Evolutionary conservation across 2,888 invertebrate species (phyloP).

Genomic region (Chromoteleia sp.): DNA sequence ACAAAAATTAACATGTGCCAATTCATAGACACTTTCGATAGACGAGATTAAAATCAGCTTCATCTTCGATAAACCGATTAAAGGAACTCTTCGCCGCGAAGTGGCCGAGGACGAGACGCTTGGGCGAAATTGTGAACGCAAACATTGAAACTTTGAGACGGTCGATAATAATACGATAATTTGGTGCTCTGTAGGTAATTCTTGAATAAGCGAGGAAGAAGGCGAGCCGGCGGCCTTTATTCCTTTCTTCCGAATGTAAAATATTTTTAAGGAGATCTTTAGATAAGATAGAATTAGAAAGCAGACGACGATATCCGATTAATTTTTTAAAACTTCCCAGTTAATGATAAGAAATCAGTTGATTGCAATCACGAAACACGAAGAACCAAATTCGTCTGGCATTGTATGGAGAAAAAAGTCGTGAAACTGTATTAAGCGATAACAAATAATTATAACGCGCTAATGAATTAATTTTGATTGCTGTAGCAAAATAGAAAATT

Average conservation of each 20-base stretch:
- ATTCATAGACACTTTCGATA: constrained; percentile 34
- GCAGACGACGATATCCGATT: not conserved
- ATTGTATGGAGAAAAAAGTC: not conserved
- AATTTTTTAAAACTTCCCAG: constrained; percentile 1
- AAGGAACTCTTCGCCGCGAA: constrained; percentile 2
- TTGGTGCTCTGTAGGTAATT: constrained; percentile 77
- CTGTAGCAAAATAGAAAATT: too few relatives aligned
- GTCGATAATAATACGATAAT: constrained; percentile 61
- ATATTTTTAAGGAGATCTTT: constrained; percentile 39
- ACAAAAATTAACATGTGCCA: constrained; percentile 48
- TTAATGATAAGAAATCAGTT: not conserved
- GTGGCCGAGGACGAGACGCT: constrained; percentile 20
- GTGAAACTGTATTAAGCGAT: not conserved
- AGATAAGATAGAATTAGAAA: constrained; percentile 5
- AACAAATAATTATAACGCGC: too few relatives aligned
- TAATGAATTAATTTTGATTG: too few relatives aligned
- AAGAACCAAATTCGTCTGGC: not conserved
- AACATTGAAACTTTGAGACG: constrained; percentile 26
- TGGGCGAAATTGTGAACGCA: constrained; percentile 23
- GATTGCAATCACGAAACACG: too few relatives aligned
- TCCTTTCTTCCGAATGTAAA: constrained; percentile 42
- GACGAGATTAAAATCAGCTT: constrained; percentile 38
- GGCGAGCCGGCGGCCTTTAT: not conserved
- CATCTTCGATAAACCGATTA: constrained; percentile 36
- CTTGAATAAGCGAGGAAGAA: constrained; percentile 32